Base-by-base conservation (phyloP, 2,113 vertebrate genomes). In the Abramis brama region DNA sequence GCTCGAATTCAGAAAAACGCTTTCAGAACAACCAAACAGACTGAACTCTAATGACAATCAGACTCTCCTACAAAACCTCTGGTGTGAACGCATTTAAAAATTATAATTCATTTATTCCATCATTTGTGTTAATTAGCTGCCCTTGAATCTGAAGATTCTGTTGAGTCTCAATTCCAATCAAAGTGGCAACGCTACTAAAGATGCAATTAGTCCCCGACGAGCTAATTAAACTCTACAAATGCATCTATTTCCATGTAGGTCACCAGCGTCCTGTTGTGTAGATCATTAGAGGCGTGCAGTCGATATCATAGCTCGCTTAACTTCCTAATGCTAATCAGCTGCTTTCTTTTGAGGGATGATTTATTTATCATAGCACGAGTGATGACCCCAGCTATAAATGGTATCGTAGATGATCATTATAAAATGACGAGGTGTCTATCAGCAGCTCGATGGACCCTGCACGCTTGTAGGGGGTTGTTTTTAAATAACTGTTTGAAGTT, bases 181-280 rank as follows among this genome's bases (percentile, higher is more conserved):
- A 80, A 27, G 23, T 36, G 55, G 36, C 74, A 62, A 17, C 17
- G 11, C 47, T 60, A 50, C 36, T n/a, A 17, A 45, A 57, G 52
- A 30, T 82, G n/a, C 55, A 83, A 62, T 79, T 79, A 62, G 73
- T 73, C 74, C 74, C 77, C 0, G 47, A 36, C 52, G 79, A 83
- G 84, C 84, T 79, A 78, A 88, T 88, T 88, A 86, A 86, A 47
- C 45, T 45, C 73, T 86, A 36, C 25, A 6, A 64, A 74, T 52
- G 68, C 68, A 66, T 45, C 70, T 64, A 21, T 75, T 47, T 52
- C 52, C 66, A 83, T 86, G 78, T 73, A 83, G 79, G 87, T 83
- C 87, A 86, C 5, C 5, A 57, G 15, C 19, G 19, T 27, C 73
- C 25, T 57, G 36, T 55, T 23, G 21, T 21, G 84, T 57, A 62